These are phyloP conservation scores for Meghimatium bilineatum DNA, from an alignment of 2,888 invertebrate species.

Conservation along the genomic window DNA sequence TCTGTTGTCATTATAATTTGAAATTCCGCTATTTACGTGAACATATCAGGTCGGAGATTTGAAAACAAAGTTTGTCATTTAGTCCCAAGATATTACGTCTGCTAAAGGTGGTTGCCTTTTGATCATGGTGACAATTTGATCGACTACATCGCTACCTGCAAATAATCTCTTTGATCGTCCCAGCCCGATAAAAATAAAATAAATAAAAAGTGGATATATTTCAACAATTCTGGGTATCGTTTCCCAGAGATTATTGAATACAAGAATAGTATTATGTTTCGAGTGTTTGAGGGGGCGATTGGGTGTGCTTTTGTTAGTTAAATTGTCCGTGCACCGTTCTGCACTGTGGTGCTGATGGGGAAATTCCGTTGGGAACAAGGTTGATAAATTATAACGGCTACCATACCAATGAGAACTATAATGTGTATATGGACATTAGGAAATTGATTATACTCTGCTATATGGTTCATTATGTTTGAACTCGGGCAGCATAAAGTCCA, in stretches of 20 bases:
- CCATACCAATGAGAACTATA: background rate
- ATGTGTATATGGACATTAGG: constrained; percentile 13
- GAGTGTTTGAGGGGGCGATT: constrained; percentile 17
- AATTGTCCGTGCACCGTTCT: constrained; percentile 25
- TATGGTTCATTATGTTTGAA: constrained; percentile 7
- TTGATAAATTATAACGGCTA: background rate
- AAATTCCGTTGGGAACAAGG: constrained; percentile 7
- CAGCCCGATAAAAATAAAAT: background rate
- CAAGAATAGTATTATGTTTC: constrained; percentile 9
- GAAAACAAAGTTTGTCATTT: constrained; percentile 27
- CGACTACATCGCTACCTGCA: constrained; percentile 17
- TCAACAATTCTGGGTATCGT: background rate
- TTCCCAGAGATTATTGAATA: constrained; percentile 7
- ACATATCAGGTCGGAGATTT: constrained; percentile 4
- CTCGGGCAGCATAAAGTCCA: constrained; percentile 14
- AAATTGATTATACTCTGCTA: constrained; percentile 16
- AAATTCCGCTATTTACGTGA: constrained; percentile 4
- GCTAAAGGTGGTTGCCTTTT: constrained; percentile 16
- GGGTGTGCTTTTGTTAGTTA: constrained; percentile 29
- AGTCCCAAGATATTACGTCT: constrained; percentile 26
- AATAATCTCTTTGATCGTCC: constrained; percentile 32
- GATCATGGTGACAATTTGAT: constrained; percentile 36
- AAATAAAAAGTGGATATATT: background rate
- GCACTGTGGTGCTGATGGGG: background rate
- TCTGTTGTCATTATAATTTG: constrained; percentile 13